Evolutionary conservation across 2,797 vertebrate genomes (phyloP).

Genomic region (Pampus argenteus): DNA sequence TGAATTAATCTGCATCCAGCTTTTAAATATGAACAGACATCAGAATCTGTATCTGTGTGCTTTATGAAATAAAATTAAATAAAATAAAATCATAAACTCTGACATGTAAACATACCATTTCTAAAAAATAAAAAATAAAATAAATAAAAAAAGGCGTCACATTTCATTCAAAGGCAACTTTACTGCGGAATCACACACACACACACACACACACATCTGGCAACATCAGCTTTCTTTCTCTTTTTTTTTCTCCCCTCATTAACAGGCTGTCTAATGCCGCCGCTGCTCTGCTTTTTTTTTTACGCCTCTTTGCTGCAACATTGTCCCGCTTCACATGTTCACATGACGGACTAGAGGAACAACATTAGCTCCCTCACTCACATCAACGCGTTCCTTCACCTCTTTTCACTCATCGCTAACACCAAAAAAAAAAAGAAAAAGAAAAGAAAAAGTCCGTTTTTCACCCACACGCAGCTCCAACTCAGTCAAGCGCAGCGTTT

Average conservation of each 20-base stretch:
- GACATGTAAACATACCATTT: slow-evolving; percentile 29
- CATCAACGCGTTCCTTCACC: slow-evolving; percentile 56
- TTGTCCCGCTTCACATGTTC: slow-evolving; percentile 38
- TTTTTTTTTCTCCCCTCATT: neutral
- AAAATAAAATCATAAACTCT: neutral
- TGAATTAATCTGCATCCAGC: neutral
- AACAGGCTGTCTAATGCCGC: slow-evolving; percentile 3
- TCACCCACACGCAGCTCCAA: slow-evolving; percentile 38
- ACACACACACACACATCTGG: slow-evolving; percentile 71
- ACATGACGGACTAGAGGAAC: slow-evolving; percentile 51
- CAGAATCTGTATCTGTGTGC: neutral
- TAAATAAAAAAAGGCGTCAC: slow-evolving; percentile 36
- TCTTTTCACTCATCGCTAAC: slow-evolving; percentile 33
- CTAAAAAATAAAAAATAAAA: no score
- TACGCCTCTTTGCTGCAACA: slow-evolving; percentile 32
- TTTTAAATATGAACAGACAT: neutral
- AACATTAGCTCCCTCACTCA: slow-evolving; percentile 54
- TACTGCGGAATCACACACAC: slow-evolving; percentile 16
- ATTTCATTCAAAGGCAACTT: slow-evolving; percentile 65
- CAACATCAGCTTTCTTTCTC: slow-evolving; percentile 81
- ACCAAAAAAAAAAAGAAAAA: no score
- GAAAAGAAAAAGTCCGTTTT: slow-evolving; percentile 27
- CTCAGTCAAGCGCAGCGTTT: slow-evolving; percentile 1
- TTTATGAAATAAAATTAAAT: neutral
- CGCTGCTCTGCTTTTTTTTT: neutral